A percentile compares a stretch with the other conserved stretches of the same genome.
phyloP scores from a whole-genome alignment of 2,888 invertebrate genomes.

The Glaucopsyche alexis region DNA sequence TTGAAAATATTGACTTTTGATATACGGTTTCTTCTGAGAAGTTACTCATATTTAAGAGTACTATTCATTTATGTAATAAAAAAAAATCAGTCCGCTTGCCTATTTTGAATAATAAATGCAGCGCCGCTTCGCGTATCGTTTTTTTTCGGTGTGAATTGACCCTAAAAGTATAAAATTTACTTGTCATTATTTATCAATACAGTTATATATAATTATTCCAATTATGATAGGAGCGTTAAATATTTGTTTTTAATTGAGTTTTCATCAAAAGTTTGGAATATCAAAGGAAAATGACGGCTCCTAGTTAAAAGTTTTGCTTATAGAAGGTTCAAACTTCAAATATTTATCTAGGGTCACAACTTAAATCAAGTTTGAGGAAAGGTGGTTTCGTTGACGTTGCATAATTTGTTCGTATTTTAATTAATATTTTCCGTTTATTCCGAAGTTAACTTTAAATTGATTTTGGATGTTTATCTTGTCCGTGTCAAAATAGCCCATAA shows the following conservation, averaged over 20 bases:
- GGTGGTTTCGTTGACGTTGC: conserved; percentile 12
- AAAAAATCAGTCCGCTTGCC: too few relatives aligned
- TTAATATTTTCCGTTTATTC: conserved; percentile 3
- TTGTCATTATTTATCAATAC: neutral
- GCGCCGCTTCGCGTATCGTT: too few relatives aligned
- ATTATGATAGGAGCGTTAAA: neutral
- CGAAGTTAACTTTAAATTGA: neutral
- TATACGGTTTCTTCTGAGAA: too few relatives aligned
- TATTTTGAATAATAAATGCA: too few relatives aligned
- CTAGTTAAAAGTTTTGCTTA: conserved; percentile 15
- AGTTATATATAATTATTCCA: neutral
- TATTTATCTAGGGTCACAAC: conserved; percentile 21
- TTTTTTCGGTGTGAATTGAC: too few relatives aligned
- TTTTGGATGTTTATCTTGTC: neutral
- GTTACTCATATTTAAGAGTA: too few relatives aligned
- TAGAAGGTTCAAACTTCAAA: conserved; percentile 20
- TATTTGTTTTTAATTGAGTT: conserved; percentile 9
- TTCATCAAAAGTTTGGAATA: conserved; percentile 10
- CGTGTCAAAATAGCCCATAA: too few relatives aligned
- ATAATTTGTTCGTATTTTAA: conserved; percentile 18
- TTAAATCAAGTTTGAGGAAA: conserved; percentile 1
- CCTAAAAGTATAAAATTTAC: too few relatives aligned
- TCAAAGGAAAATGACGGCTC: conserved; percentile 11
- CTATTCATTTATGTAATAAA: too few relatives aligned
- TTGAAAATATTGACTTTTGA: too few relatives aligned